phyloP scores from a whole-genome alignment of 2,113 vertebrate genomes.

The Aleadryas rufinucha region DNA sequence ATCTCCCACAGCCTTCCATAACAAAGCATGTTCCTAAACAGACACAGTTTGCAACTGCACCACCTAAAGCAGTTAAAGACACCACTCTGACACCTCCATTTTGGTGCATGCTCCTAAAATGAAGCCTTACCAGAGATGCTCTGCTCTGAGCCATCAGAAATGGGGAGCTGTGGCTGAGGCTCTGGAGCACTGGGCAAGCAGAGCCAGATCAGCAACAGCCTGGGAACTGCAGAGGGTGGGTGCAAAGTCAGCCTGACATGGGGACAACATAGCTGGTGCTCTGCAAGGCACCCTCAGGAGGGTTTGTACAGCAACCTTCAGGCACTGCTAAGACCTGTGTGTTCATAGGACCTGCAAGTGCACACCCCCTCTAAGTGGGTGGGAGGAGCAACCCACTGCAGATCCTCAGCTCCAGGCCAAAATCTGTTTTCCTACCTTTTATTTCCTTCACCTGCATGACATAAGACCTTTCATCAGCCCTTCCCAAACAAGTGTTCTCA shows the following conservation, averaged over 20 bases:
- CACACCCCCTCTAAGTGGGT: rapidly evolving
- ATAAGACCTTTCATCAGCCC: not conserved
- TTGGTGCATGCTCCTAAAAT: rapidly evolving
- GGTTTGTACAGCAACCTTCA: not conserved
- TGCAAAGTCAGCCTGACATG: not conserved
- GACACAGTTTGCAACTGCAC: not conserved
- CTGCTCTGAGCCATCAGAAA: not conserved
- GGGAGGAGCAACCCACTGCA: not conserved
- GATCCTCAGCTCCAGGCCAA: not conserved
- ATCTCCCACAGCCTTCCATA: not conserved
- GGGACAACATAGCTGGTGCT: not conserved
- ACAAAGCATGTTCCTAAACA: not conserved
- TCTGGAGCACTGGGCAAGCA: not conserved
- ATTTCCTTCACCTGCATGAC: not conserved
- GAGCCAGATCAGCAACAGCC: not conserved
- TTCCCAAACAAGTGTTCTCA: not conserved
- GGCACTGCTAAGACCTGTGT: not conserved
- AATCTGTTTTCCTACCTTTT: not conserved
- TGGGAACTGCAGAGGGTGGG: not conserved
- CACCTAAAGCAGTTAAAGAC: not conserved
- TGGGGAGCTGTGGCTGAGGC: not conserved
- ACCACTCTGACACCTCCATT: not conserved
- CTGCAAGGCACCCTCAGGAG: not conserved
- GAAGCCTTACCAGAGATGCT: not conserved
- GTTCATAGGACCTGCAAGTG: rapidly evolving